phyloP scores from a whole-genome alignment of 2,797 vertebrate genomes.

The Gadopsis bispinosus region DNA sequence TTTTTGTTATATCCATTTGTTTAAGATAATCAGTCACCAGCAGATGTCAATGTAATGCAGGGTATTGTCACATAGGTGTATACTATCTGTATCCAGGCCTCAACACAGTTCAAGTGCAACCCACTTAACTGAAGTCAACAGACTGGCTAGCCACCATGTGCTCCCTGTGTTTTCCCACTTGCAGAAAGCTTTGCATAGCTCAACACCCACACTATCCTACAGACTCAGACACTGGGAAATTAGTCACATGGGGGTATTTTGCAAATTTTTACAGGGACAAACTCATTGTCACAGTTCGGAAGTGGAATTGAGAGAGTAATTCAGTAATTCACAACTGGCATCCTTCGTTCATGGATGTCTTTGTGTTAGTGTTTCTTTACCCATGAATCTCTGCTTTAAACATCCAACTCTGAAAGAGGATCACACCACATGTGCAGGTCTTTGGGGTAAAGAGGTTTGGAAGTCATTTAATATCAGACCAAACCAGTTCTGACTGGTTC shows the following conservation, averaged over 20 bases:
- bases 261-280: slow-evolving; percentile 47
- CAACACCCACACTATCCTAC: slow-evolving; percentile 75
- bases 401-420: slow-evolving; percentile 24
- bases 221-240: slow-evolving; percentile 62
- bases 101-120: slow-evolving; percentile 43
- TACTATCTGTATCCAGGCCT: slow-evolving; percentile 23
- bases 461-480: slow-evolving; percentile 71
- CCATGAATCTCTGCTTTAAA: slow-evolving; percentile 20
- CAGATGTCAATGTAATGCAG: slow-evolving; percentile 74
- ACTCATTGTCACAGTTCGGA: slow-evolving; percentile 46
- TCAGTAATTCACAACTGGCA: slow-evolving; percentile 7
- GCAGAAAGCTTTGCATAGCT: slow-evolving; percentile 74
- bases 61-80: slow-evolving; percentile 27
- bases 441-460: slow-evolving; percentile 53
- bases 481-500: slow-evolving; percentile 79
- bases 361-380: slow-evolving; percentile 36
- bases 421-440: slow-evolving; percentile 29
- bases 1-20: background rate
- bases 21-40: slow-evolving; percentile 52
- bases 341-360: slow-evolving; percentile 38
- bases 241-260: slow-evolving; percentile 61
- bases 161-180: slow-evolving; percentile 72
- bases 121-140: slow-evolving; percentile 65
- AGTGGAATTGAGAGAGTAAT: slow-evolving; percentile 32
- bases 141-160: slow-evolving; percentile 61